Base-by-base conservation (phyloP, 2,888 invertebrate species). In the Synanthedon myopaeformis region DNA sequence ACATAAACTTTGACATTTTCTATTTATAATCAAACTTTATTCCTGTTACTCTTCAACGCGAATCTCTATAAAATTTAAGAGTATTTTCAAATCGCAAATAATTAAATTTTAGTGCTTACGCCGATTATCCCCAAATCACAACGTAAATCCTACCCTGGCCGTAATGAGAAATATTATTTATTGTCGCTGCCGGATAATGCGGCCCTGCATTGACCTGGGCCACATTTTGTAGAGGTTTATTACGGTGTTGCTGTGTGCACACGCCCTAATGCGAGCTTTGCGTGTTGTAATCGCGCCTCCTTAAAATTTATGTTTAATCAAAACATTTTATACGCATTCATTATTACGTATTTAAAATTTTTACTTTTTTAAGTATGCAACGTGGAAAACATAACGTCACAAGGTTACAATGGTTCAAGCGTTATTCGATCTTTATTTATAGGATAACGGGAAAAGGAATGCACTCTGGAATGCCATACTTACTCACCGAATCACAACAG, bases 151-250 rank as follows among this genome's bases (percentile, higher is more conserved):
- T 2, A 8, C 45, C 49, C 56, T 61, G 54, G 54, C 58, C 54
- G 70, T 81, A 80, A 82, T 80, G 79, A 78, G 79, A 74, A 82
- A 80, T 79, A 80, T 80, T 78, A 82, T 81, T 82, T 81, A 81
- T 79, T 68, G 71, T 68, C 57, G 61, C 58, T 57, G 61, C 58
- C 58, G 67, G 64, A 63, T 69, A 68, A 67, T 63, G 58, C 61
- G 41, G 17, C 41, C 23, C 51, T 51, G 41, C 51, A 51, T 14
- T 19, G 53, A 54, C 53, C 54, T 35, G 58, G 60, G 58, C 54
- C 45, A 51, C 51, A 55, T 53, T 56, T 50, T 54, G 50, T 17
- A 51, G 52, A 52, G 56, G 54, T 56, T 56, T 55, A 57, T 55
- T 56, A 52, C 56, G 50, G 51, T 53, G 52, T 45, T 13, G 45